phyloP scores from a whole-genome alignment of 1,140 invertebrate species.

The Gryllus bimaculatus region DNA sequence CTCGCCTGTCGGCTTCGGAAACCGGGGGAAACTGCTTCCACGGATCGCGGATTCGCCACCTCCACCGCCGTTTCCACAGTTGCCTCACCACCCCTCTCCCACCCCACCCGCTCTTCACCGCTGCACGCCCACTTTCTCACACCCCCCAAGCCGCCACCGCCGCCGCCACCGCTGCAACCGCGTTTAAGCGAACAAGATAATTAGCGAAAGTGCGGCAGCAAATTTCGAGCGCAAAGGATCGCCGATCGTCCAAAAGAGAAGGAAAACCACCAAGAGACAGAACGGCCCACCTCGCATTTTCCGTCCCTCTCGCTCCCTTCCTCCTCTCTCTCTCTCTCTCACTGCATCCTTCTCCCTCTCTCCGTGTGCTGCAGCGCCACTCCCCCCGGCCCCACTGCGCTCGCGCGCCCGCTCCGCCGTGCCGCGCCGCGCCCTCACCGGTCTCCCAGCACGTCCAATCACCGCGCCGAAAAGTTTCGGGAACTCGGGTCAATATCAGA shows the following conservation, averaged over 20 bases:
- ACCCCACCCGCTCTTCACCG: no score
- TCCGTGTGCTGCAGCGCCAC: neutral
- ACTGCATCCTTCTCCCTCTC: neutral
- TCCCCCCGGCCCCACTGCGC: neutral
- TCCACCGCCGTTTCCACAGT: no score
- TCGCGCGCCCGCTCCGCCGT: no score
- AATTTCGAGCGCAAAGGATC: neutral
- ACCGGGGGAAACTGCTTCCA: no score
- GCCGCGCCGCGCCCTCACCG: no score
- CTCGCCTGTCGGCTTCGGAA: no score
- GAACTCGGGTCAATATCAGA: neutral
- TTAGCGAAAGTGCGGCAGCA: neutral
- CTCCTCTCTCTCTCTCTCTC: neutral
- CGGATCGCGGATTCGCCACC: no score
- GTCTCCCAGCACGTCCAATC: neutral
- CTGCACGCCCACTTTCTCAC: no score
- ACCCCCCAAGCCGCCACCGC: no score
- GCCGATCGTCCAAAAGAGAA: neutral
- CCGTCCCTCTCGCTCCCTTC: neutral
- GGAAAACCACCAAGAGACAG: neutral
- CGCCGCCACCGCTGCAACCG: neutral
- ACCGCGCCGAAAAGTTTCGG: neutral
- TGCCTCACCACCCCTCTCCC: no score
- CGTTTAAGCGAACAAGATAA: neutral
- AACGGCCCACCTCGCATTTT: neutral